Base-by-base conservation (phyloP, 2,888 invertebrate genomes). In the Drosophila affinis region DNA sequence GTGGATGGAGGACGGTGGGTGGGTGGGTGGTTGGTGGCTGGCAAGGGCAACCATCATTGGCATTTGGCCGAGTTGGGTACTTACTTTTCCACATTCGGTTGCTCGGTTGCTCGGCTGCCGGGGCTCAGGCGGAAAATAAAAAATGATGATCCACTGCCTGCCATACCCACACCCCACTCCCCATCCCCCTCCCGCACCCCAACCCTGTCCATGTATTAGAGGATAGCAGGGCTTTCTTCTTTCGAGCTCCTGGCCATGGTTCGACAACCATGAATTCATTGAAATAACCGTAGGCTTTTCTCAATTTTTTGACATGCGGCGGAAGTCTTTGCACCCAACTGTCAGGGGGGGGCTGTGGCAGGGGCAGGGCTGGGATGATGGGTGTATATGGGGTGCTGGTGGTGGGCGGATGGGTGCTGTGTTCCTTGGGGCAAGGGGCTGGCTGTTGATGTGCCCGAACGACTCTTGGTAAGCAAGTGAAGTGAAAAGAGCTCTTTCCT, bases 401-500 rank as follows among this genome's bases (percentile, higher is more conserved):
- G 29, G 62, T n/a, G 62, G 58, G 51, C 17, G 34, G n/a, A 18
- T 45, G 47, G 55, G 44, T 34, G 34, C 34, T 34, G 29, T 29
- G 29, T 9, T 29, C 29, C 34, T 34, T 34, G 12, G 34, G 34
- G 34, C 34, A 34, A 34, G 34, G 12, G 34, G 12, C 12, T 14
- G 63, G 59, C 51, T 64, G 68, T 79, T 49, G 63, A 67, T 62
- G 62, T 51, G 63, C 34, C 70, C 57, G 59, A 58, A 77, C 80
- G 88, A 89, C 69, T 85, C 78, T 88, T 80, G 84, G 86, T 87
- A 87, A 88, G 86, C 89, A 86, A 91, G 82, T 89, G 91, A 91
- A 87, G 91, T 90, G 90, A 91, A 87, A 90, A 90, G 85, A 88
- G 90, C 91, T 88, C 85, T 90, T 91, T 91, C 91, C 91, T 87